Percentiles rank a stretch among this genome's conserved stretches.
These are phyloP conservation scores for Crocallis elinguaria DNA, from an alignment of 2,888 invertebrate species.

Conservation along the genomic window DNA sequence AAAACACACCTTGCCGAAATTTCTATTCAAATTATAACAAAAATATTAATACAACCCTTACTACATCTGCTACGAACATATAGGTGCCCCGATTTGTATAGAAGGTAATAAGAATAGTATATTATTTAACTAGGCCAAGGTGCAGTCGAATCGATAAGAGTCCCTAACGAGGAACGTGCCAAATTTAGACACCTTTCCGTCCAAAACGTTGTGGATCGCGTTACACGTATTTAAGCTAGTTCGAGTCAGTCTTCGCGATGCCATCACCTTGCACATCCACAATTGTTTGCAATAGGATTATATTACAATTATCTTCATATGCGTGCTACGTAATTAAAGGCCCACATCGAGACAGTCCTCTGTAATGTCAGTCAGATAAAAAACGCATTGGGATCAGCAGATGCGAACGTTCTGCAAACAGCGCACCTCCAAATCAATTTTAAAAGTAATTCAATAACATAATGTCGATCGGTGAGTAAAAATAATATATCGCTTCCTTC, in stretches of 20 bases:
- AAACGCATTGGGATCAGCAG: constrained; percentile 67
- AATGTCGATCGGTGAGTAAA: constrained; percentile 76
- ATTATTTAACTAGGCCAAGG: constrained; percentile 58
- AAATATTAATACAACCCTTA: constrained; percentile 71
- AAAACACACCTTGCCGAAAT: constrained; percentile 64
- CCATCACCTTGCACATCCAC: constrained; percentile 70
- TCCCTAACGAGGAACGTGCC: constrained; percentile 70
- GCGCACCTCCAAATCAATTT: constrained; percentile 67
- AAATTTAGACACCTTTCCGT: constrained; percentile 65
- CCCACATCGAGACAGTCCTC: constrained; percentile 74
- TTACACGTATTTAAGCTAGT: constrained; percentile 58
- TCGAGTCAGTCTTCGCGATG: constrained; percentile 52
- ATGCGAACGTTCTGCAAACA: constrained; percentile 77
- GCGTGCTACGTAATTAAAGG: constrained; percentile 79
- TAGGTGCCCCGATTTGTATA: constrained; percentile 29
- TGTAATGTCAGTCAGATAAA: constrained; percentile 61
- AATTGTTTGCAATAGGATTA: constrained; percentile 79
- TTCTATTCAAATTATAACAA: constrained; percentile 68
- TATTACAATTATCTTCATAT: constrained; percentile 82
- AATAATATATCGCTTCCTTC: constrained; percentile 83
- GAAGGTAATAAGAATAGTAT: constrained; percentile 27
- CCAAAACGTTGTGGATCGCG: constrained; percentile 55
- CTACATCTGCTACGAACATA: constrained; percentile 66
- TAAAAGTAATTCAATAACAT: constrained; percentile 84
- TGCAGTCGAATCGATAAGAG: constrained; percentile 44